Evolutionary conservation across 2,888 invertebrate species (phyloP).

Genomic region (Dioctria linearis): DNA sequence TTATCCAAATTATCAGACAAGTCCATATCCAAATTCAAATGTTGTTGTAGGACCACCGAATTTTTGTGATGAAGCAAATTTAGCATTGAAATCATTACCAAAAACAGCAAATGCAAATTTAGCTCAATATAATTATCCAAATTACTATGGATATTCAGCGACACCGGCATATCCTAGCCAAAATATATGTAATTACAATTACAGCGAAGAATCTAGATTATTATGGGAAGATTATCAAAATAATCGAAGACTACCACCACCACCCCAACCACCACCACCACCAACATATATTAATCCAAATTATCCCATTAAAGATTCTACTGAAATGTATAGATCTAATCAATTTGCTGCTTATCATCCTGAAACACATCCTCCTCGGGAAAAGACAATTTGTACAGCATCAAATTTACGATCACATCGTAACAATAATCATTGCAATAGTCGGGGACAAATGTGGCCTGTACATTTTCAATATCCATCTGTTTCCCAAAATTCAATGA

Average conservation of each 20-base stretch:
- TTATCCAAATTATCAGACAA: conserved; percentile 27
- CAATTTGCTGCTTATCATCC: neutral
- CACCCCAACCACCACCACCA: neutral
- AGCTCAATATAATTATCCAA: conserved; percentile 53
- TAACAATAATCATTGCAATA: conserved; percentile 46
- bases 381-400: conserved; percentile 47
- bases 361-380: conserved; percentile 27
- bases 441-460: conserved; percentile 37
- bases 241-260: conserved; percentile 20
- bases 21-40: neutral
- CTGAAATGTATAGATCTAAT: conserved; percentile 46
- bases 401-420: conserved; percentile 28
- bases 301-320: conserved; percentile 37
- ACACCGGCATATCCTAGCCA: conserved; percentile 50
- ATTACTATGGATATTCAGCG: conserved; percentile 53
- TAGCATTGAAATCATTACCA: conserved; percentile 7
- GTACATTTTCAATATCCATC: conserved; percentile 34
- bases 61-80: conserved; percentile 43
- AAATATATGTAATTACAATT: conserved; percentile 55
- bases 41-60: neutral
- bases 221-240: conserved; percentile 57
- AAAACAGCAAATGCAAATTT: conserved; percentile 30
- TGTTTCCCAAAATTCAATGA: conserved; percentile 50
- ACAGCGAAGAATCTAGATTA: conserved; percentile 51
- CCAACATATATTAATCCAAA: conserved; percentile 42